phyloP scores from a whole-genome alignment of 2,113 vertebrate genomes.

The Nettapus auritus region DNA sequence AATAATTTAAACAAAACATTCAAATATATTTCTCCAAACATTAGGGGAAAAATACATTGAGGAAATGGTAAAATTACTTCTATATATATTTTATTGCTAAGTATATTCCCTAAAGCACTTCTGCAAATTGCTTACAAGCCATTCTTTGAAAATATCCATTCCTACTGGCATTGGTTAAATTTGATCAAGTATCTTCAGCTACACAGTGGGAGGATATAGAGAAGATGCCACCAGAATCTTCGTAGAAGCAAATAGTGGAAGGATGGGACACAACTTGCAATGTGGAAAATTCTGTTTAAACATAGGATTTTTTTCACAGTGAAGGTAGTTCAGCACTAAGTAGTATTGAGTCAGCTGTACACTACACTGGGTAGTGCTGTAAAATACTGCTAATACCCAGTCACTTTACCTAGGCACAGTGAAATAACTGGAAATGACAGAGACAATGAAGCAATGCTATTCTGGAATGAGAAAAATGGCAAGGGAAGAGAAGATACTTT shows the following conservation, averaged over 20 bases:
- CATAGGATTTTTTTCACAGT: neutral
- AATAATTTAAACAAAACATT: slow-evolving; percentile 1
- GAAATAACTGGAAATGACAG: neutral
- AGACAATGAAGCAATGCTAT: neutral
- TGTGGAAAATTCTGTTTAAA: neutral
- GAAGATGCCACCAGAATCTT: neutral
- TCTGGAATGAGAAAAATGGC: neutral
- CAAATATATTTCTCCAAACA: neutral
- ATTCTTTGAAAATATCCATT: neutral
- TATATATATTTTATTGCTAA: slow-evolving; percentile 18
- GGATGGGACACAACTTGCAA: fast-evolving
- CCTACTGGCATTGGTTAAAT: neutral
- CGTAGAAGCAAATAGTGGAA: neutral
- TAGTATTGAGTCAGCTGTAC: neutral
- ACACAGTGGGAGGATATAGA: neutral
- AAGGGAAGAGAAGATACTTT: neutral
- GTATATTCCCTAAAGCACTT: neutral
- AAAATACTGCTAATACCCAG: neutral
- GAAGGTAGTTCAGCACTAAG: neutral
- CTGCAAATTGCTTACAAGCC: neutral
- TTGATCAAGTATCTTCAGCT: neutral
- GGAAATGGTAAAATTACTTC: neutral
- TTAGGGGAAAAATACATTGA: neutral
- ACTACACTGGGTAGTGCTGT: neutral
- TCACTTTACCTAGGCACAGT: neutral